phyloP scores from a whole-genome alignment of 2,113 vertebrate genomes.

The Clarias batrachus region DNA sequence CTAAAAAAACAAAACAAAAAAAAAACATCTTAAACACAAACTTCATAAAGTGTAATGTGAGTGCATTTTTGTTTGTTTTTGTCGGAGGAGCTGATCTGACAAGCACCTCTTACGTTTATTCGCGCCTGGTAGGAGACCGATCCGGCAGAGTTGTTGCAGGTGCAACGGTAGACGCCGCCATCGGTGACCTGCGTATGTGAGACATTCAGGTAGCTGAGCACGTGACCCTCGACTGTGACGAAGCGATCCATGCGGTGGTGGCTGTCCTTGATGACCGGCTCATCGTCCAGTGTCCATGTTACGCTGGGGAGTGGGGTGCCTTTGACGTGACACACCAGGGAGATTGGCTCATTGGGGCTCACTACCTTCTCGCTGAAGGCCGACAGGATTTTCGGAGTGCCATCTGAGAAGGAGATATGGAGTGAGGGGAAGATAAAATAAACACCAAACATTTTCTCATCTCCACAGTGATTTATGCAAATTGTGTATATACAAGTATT shows the following conservation, averaged over 20 bases:
- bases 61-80: slow-evolving; percentile 70
- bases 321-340: slow-evolving; percentile 93
- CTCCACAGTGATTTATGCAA: neutral
- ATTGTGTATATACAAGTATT: neutral
- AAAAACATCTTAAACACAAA: slow-evolving; percentile 44
- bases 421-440: neutral
- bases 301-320: slow-evolving; percentile 90
- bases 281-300: slow-evolving; percentile 93
- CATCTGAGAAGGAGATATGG: slow-evolving; percentile 72
- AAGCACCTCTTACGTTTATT: slow-evolving; percentile 99
- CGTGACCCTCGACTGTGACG: slow-evolving; percentile 89
- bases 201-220: slow-evolving; percentile 97
- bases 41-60: slow-evolving; percentile 66
- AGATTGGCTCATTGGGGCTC: slow-evolving; percentile 90
- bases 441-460: neutral
- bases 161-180: slow-evolving; percentile 95
- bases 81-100: slow-evolving; percentile 99
- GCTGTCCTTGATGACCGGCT: slow-evolving; percentile 88
- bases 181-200: slow-evolving; percentile 93
- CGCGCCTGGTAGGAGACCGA: slow-evolving; percentile 99
- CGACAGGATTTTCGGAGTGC: slow-evolving; percentile 95
- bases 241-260: slow-evolving; percentile 92
- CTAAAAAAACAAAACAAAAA: neutral
- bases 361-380: slow-evolving; percentile 98
- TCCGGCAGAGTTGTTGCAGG: slow-evolving; percentile 97